Evolutionary conservation across 2,113 vertebrate genomes (phyloP).

Genomic region (Odocoileus virginianus): DNA sequence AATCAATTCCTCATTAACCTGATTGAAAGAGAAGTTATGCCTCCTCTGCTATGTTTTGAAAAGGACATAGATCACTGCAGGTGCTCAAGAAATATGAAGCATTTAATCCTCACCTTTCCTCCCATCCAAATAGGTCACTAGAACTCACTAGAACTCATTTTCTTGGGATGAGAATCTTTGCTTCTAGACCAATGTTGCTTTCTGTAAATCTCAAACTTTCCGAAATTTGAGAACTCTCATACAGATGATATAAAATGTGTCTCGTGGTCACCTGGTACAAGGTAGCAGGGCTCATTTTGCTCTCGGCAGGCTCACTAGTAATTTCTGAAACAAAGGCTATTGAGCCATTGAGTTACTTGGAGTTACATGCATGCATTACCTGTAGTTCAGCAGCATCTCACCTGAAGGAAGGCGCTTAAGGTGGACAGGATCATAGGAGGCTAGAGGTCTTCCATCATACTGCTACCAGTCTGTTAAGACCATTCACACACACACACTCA

Average conservation of each 20-base stretch:
- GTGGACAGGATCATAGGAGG: neutral
- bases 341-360: neutral
- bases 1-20: conserved; percentile 68
- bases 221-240: neutral
- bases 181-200: neutral
- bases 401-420: neutral
- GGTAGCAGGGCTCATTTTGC: neutral
- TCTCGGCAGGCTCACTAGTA: neutral
- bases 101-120: conserved; percentile 31
- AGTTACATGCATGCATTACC: rapidly evolving
- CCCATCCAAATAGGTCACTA: neutral
- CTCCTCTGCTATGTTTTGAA: conserved; percentile 41
- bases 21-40: conserved; percentile 67
- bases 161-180: neutral
- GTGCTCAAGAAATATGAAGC: conserved; percentile 57
- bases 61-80: conserved; percentile 49
- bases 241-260: neutral
- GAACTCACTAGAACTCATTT: neutral
- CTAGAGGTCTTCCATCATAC: neutral
- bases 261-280: neutral
- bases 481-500: neutral
- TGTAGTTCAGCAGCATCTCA: neutral
- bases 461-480: neutral
- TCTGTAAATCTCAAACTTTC: neutral
- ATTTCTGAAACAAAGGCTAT: neutral